phyloP scores from a whole-genome alignment of 2,113 vertebrate genomes.

The Sinocyclocheilus maitianheensis region DNA sequence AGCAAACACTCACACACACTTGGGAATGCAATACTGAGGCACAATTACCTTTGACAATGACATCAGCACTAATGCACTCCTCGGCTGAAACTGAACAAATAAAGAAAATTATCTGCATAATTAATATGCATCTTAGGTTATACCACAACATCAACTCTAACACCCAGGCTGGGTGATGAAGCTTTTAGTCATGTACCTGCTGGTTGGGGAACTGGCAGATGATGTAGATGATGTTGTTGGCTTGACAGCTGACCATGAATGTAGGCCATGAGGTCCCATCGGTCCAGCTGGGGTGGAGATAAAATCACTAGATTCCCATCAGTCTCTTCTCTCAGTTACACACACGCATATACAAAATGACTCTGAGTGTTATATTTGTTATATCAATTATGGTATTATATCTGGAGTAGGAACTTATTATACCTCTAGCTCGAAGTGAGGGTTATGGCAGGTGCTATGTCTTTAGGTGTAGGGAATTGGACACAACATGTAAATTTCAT shows the following conservation, averaged over 20 bases:
- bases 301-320: conserved; percentile 91
- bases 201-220: too few relatives aligned
- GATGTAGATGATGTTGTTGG: conserved; percentile 89
- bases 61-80: neutral
- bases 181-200: too few relatives aligned
- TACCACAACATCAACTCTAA: conserved; percentile 4
- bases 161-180: too few relatives aligned
- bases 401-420: neutral
- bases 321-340: conserved; percentile 91
- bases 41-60: neutral
- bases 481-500: neutral
- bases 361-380: conserved; percentile 17
- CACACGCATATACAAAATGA: conserved; percentile 69
- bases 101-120: neutral
- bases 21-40: conserved; percentile 33
- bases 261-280: neutral
- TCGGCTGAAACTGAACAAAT: conserved; percentile 10
- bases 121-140: conserved; percentile 8
- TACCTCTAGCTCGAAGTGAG: neutral
- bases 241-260: conserved; percentile 83
- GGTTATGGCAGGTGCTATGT: neutral
- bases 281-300: conserved; percentile 85
- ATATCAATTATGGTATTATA: neutral
- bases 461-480: too few relatives aligned
- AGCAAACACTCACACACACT: conserved; percentile 12